Evolutionary conservation across 2,888 invertebrate genomes (phyloP).

Genomic region (Oxytorus armatus): DNA sequence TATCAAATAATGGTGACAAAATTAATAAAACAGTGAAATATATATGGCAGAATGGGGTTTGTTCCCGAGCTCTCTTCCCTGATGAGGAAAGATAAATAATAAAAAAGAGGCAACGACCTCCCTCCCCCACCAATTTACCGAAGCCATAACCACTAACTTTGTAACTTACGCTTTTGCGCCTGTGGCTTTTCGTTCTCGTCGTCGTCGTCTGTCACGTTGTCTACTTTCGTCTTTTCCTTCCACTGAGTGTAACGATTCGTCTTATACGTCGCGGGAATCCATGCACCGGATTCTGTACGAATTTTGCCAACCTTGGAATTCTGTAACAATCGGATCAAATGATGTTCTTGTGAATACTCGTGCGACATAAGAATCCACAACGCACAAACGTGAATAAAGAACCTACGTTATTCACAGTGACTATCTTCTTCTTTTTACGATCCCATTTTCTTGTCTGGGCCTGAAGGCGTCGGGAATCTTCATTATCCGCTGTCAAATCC

Average conservation of each 20-base stretch:
- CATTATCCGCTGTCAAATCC: constrained; percentile 94
- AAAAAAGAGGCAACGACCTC: too few species aligned
- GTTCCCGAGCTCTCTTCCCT: too few species aligned
- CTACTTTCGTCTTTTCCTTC: constrained; percentile 90
- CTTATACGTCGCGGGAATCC: constrained; percentile 97
- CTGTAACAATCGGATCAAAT: constrained; percentile 77
- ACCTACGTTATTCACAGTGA: constrained; percentile 89
- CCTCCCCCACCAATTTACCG: too few species aligned
- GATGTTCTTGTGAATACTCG: constrained; percentile 77
- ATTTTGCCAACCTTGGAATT: constrained; percentile 90
- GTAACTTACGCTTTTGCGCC: constrained; percentile 75
- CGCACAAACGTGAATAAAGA: constrained; percentile 38
- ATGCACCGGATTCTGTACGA: constrained; percentile 97
- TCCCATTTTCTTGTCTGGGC: constrained; percentile 94
- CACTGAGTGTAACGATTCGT: constrained; percentile 95
- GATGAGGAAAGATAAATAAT: too few species aligned
- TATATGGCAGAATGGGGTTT: too few species aligned
- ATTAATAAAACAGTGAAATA: too few species aligned
- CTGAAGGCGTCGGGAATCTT: constrained; percentile 87
- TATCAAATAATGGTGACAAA: too few species aligned
- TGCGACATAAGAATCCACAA: not conserved
- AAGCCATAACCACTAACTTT: not conserved
- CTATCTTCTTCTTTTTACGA: constrained; percentile 97
- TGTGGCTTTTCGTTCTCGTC: constrained; percentile 83
- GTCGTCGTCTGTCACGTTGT: constrained; percentile 83